Percentiles rank a stretch among this genome's conserved stretches.
These are phyloP conservation scores for Julus scanicus DNA, from an alignment of 2,888 invertebrate species.

Conservation along the genomic window DNA sequence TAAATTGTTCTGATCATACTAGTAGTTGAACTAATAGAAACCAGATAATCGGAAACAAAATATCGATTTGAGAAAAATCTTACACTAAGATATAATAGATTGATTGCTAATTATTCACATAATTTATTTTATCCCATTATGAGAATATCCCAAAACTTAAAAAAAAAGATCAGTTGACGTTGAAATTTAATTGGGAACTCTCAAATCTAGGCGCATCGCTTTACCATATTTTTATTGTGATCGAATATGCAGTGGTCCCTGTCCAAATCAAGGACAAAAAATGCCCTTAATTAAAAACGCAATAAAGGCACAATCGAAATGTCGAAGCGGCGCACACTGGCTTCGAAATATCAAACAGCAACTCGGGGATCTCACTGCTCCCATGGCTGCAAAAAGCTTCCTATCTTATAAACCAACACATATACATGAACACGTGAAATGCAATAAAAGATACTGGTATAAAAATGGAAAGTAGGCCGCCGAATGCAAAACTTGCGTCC, in stretches of 20 bases:
- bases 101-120: too few relatives aligned
- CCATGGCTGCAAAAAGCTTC: background rate
- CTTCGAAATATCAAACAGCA: background rate
- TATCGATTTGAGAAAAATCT: too few relatives aligned
- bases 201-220: too few relatives aligned
- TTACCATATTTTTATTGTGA: background rate
- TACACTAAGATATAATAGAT: too few relatives aligned
- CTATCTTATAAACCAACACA: slow-evolving; percentile 36
- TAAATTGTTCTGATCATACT: too few relatives aligned
- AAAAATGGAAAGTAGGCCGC: slow-evolving; percentile 2
- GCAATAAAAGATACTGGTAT: slow-evolving; percentile 31
- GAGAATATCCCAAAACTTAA: too few relatives aligned
- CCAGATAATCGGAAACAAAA: too few relatives aligned
- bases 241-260: background rate
- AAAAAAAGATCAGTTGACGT: too few relatives aligned
- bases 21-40: too few relatives aligned
- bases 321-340: background rate
- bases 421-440: slow-evolving; percentile 40
- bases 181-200: too few relatives aligned
- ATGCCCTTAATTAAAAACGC: background rate
- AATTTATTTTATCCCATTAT: too few relatives aligned
- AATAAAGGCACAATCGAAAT: background rate
- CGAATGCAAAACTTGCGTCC: background rate
- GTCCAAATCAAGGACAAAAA: background rate
- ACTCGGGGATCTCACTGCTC: background rate